A percentile compares a stretch with the other conserved stretches of the same genome.
These are phyloP conservation scores for Torymus texanus DNA, from an alignment of 2,888 invertebrate genomes.

Conservation along the genomic window DNA sequence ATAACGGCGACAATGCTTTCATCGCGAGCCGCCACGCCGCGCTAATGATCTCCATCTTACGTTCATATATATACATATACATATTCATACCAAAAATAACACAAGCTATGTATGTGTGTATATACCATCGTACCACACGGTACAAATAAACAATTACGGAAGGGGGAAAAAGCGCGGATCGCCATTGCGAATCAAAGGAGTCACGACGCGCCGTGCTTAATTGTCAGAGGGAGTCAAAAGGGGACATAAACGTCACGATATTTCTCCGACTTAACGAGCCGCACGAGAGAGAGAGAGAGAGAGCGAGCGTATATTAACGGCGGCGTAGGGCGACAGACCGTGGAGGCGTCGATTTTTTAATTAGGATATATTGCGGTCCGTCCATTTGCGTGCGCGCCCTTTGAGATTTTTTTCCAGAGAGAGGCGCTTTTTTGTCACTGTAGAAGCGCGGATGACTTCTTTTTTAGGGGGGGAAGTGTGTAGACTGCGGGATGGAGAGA, in stretches of 20 bases:
- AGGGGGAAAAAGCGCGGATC: no score
- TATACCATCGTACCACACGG: no score
- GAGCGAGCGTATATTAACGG: not conserved
- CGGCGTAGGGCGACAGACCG: conserved; percentile 66
- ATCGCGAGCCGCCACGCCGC: not conserved
- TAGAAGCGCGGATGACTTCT: no score
- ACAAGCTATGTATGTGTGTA: no score
- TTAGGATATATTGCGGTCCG: conserved; percentile 64
- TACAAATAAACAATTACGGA: no score
- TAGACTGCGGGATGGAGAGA: no score
- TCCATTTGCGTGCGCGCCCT: conserved; percentile 19
- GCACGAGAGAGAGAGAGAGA: no score
- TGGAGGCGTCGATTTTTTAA: conserved; percentile 74
- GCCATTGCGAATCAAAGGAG: conserved; percentile 39
- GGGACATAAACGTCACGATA: conserved; percentile 74
- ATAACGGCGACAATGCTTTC: not conserved
- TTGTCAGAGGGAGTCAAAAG: conserved; percentile 53
- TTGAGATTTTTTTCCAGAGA: conserved; percentile 21
- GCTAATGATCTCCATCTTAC: conserved; percentile 16
- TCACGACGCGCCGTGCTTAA: conserved; percentile 23
- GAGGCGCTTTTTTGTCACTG: not conserved
- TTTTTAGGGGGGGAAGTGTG: no score
- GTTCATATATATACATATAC: conserved; percentile 36
- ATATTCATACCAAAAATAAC: no score
- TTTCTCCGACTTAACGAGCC: conserved; percentile 74